Conservation (phyloP, 2,113 vertebrate genomes). For the Nothoprocta pentlandii region DNA sequence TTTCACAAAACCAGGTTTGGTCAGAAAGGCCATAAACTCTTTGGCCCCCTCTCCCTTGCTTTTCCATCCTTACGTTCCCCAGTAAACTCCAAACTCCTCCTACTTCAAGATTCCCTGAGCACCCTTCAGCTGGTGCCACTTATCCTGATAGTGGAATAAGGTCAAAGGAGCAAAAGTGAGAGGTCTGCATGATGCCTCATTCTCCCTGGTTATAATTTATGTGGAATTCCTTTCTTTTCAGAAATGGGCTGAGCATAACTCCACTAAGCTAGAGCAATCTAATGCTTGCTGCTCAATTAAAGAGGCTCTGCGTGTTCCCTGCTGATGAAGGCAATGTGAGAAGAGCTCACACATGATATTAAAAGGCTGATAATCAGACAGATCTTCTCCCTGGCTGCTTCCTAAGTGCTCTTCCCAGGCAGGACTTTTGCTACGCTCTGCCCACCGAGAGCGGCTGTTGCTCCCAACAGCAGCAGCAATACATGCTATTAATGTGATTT, state of each 20-base stretch:
- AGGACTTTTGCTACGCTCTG: background rate
- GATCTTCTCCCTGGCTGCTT: background rate
- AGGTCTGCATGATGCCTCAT: background rate
- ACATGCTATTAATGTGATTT: background rate
- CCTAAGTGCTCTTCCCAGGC: background rate
- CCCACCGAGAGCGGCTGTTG: background rate
- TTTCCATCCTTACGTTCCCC: background rate
- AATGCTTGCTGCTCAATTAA: background rate
- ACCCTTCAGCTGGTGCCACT: background rate
- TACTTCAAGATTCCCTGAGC: background rate
- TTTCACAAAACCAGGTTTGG: background rate
- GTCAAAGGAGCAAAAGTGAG: background rate
- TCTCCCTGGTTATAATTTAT: background rate
- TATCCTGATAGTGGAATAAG: background rate
- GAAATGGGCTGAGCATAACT: background rate
- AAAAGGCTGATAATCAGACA: background rate
- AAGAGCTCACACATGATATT: background rate
- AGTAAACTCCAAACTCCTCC: background rate
- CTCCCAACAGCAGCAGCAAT: constrained; percentile 16
- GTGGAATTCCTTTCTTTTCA: too few relatives aligned
- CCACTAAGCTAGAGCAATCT: background rate
- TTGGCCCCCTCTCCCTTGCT: background rate
- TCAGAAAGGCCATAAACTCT: background rate
- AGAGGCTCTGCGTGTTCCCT: background rate
- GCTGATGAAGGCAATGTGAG: background rate